Base-by-base conservation (phyloP, 2,113 vertebrate genomes). In the Rissa tridactyla region DNA sequence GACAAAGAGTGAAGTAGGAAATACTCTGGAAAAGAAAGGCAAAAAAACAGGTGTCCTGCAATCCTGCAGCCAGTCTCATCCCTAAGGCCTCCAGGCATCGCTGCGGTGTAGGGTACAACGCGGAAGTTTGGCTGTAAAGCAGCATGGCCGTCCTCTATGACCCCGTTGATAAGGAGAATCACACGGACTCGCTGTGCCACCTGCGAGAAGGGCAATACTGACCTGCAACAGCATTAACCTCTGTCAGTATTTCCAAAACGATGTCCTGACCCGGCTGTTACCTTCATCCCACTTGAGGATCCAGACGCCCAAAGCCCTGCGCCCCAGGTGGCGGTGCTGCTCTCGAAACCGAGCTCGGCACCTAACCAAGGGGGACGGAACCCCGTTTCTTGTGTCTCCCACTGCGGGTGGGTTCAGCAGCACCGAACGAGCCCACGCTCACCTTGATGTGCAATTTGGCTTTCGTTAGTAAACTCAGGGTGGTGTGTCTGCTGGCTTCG, bases 361-460 rank as follows among this genome's bases (percentile, higher is more conserved):
- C 15, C 69, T 30, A 7, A 23, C 38, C 8, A 2, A 11, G 1
- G 8, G 44, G 77, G 69, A 14, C 1, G 6, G 32, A 51, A 26
- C 36, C 30, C 13, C 1, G 3, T 21, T 30, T 29, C 9, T 18
- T 3, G 23, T 5, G 1, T 13, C 54, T 40, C 34, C 52, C 32
- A 2, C 30, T 6, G 16, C 0, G 6, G 72, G 60, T 8, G 42
- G 51, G 42, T 27, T 58, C 27, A 2, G 44, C 8, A 13, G 44
- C 61, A 13, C 62, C 12, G 1, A 8, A 7, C 1, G 7, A 57
- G 22, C 29, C 16, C 47, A 1, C 21, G 36, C 98, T 88, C 77
- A 99, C 99, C 99, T 99, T 99, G 96, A 99, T 99, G 98, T 99
- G 99, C 94, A 98, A 97, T 97, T 98, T 98, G 92, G 99, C 99